Conservation (phyloP, 2,888 invertebrate genomes). For the Furcula furcula region DNA sequence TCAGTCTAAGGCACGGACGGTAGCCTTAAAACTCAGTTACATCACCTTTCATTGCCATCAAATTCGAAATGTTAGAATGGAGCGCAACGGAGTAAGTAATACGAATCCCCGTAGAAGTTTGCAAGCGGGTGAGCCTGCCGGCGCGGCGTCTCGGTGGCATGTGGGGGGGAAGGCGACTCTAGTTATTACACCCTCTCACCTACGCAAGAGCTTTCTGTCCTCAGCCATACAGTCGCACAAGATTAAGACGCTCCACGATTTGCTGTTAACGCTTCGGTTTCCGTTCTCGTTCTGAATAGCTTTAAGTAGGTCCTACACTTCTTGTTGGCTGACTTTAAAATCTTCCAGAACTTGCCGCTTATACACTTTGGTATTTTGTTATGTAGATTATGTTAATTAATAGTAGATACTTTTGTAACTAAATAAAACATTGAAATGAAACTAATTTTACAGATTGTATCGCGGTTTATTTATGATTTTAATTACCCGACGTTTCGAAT, state of each 20-base stretch:
- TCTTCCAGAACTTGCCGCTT: no score
- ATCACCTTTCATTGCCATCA: no score
- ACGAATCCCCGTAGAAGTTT: slow-evolving; percentile 69
- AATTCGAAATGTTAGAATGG: slow-evolving; percentile 63
- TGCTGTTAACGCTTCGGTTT: slow-evolving; percentile 66
- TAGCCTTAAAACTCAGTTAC: no score
- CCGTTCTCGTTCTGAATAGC: slow-evolving; percentile 55
- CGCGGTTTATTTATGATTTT: no score
- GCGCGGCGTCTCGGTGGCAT: slow-evolving; percentile 30
- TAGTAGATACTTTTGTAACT: no score
- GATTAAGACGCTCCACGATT: slow-evolving; percentile 74
- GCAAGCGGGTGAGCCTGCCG: slow-evolving; percentile 53
- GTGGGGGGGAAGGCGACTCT: slow-evolving; percentile 57
- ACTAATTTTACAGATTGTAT: no score
- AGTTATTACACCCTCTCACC: slow-evolving; percentile 80
- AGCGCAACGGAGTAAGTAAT: slow-evolving; percentile 63
- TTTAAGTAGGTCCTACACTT: slow-evolving; percentile 46
- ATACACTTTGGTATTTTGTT: no score
- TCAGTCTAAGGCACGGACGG: no score
- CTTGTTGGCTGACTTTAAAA: slow-evolving; percentile 45
- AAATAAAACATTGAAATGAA: no score
- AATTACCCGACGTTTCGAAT: no score
- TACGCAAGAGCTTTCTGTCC: slow-evolving; percentile 70
- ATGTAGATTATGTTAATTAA: no score
- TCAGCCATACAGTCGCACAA: slow-evolving; percentile 67